Base-by-base conservation (phyloP, 2,113 vertebrate species). In the Dicentrarchus labrax region DNA sequence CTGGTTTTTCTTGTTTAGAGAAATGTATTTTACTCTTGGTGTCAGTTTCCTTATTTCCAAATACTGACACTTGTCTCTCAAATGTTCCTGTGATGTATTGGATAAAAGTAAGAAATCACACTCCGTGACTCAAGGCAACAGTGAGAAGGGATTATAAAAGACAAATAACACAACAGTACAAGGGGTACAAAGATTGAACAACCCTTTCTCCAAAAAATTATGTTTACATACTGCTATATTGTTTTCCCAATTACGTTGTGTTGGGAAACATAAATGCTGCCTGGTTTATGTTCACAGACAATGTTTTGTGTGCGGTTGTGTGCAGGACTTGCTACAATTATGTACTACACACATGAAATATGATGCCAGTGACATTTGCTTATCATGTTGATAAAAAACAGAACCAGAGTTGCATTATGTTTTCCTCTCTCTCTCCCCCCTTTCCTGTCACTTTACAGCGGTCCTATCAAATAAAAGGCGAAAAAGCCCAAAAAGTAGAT, bases 161-260 rank as follows among this genome's bases (percentile, higher is more conserved):
- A 56, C 16, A 30, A 45, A 59, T 54, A 72, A 11, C 69, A 43
- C 51, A 43, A 47, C 39, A 19, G 15, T 4, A 4, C 38, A 57
- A 17, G 53, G 22, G 68, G 54, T 39, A 39, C 36, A 54, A 2
- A 16, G 13, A 24, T 10, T 12, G 43, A 45, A 64, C 43, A 45
- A 69, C 43, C 0, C 45, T 22, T 43, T 64, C 36, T 68, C 48
- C 15, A 1, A 39, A 38, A 68, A 38, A 47, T 56, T 12, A 60
- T 13, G 54, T 70, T 78, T 69, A 61, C 62, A 72, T 72, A 47
- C 76, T 50, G n/a, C 43, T 73, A 22, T 68, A 69, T 48, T 57
- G 48, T 64, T 56, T 56, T 22, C 1, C 4, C 54, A 4, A 16
- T 36, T 36, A 16, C 22, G 6, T 13, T 62, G 60, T 39, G 59